These are phyloP conservation scores for Euphonia xanthogaster DNA, from an alignment of 2,797 vertebrate species.

Conservation along the genomic window DNA sequence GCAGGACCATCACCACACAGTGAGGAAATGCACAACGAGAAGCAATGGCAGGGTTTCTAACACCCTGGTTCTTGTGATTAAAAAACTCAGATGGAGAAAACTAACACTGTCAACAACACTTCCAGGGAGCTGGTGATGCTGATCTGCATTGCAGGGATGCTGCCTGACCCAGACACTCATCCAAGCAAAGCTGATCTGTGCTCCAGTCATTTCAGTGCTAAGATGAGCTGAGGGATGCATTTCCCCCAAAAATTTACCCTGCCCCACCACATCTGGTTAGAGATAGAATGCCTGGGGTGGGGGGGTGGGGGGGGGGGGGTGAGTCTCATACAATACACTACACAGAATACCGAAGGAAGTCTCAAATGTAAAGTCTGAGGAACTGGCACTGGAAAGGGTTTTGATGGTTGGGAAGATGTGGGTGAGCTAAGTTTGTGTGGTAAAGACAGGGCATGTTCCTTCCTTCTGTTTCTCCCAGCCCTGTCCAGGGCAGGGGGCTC, in stretches of 20 bases:
- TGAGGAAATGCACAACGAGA: neutral
- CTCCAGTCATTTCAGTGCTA: neutral
- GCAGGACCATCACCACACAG: accelerated
- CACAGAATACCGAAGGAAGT: neutral
- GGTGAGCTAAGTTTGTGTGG: neutral
- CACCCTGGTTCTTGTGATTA: neutral
- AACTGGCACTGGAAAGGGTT: neutral
- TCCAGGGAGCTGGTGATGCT: neutral
- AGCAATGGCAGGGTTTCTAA: neutral
- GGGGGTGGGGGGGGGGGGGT: neutral
- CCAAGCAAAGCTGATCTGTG: neutral
- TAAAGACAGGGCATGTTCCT: neutral
- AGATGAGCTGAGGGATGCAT: neutral
- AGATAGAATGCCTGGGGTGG: neutral
- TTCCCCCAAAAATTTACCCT: neutral
- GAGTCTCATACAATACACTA: accelerated
- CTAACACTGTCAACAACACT: neutral
- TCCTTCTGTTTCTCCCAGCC: neutral
- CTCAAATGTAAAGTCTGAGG: neutral
- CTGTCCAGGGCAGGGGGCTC: neutral
- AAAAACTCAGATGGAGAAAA: neutral
- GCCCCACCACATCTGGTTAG: neutral
- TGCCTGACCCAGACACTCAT: neutral
- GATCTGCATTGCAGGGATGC: neutral
- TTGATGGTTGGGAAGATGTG: neutral